Base-by-base conservation (phyloP, 1,140 invertebrate genomes). In the Adelges cooleyi region DNA sequence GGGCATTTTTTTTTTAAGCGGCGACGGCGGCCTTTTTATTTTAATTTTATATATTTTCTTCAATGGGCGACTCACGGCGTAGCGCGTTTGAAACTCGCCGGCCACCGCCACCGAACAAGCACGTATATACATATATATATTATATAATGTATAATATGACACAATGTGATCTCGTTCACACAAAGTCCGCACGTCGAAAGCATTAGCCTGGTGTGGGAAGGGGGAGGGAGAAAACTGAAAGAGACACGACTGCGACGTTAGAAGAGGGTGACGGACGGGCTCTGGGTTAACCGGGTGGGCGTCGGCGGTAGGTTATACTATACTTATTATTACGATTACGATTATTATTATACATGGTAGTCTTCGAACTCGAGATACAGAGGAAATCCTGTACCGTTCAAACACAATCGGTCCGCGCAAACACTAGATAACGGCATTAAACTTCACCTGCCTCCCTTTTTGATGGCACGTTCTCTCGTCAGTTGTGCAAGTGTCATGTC, bases 331-430 rank as follows among this genome's bases (percentile, higher is more conserved):
- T 33, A 59, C 42, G 36, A 44, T 59, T 44, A 42, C 33, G 29
- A 51, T 51, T 27, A 36, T 33, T 56, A 59, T 44, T 22, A 11
- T 48, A 59, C 27, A 13, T 46, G 8, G n/a, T 27, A 38, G 44
- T 59, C 23, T 36, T 44, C 54, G 10, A 25, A 56, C 53, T 17
- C 40, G 23, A 27, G n/a, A 51, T 33, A 33, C 4, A 59, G 54
- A 46, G 54, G 54, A 59, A 46, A 59, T 59, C 54, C 54, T 59
- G 54, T 59, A 36, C 23, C 25, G 25, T 46, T 59, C 42, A 59
- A 59, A 59, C 38, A 59, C 40, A 25, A 38, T 59, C 53, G 38
- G 5, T 33, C 11, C 38, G 38, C 9, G 11, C 38, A 59, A 59
- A 59, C 54, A 59, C 40, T 40, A 59, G 54, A 59, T 59, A 59